Base-by-base conservation (phyloP, 1,140 invertebrate genomes). In the Zelostemma sp. region DNA sequence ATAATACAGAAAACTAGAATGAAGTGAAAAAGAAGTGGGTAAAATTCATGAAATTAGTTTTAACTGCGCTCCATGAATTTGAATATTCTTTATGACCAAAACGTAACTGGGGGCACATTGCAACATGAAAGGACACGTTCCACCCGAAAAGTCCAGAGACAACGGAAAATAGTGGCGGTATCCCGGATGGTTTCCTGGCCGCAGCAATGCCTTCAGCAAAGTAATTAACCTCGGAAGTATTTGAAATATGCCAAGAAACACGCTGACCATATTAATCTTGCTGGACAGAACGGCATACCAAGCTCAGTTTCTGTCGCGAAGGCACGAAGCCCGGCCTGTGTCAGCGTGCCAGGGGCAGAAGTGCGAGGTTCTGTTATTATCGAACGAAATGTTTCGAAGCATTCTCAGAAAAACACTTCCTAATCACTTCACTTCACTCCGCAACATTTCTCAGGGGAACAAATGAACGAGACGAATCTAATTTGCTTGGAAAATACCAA, bases 171-270 rank as follows among this genome's bases (percentile, higher is more conserved):
- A 58, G 21, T 59, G 33, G 6, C 49, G 50, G 50, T 62, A 48
- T 46, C 51, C 33, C 15, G 33, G 25, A 56, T 50, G 51, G 51
- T 35, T 17, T 47, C 41, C 18, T 9, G 25, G 40, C 78, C 78
- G 50, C 77, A 80, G 77, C 75, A 78, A 82, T 83, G 79, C 77
- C 72, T 71, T 48, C 61, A 19, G 25, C 47, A 48, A 80, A 76
- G 73, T 82, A 80, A 82, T 82, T 82, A 81, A 82, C 77, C 78
- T 76, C 41, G 35, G 63, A 82, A 82, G 77, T 82, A 81, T 82
- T 62, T 76, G 70, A 80, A 81, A 80, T 80, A 82, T 78, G 74
- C 73, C 79, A 83, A 83, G 81, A 81, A 83, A 82, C 77, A 80
- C 50, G 77, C 76, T 80, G 80, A 80, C 80, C 80, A 78, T 77